Evolutionary conservation across 92 coral and sea anemone genomes (phyloP).

Genomic region (Porites rus): DNA sequence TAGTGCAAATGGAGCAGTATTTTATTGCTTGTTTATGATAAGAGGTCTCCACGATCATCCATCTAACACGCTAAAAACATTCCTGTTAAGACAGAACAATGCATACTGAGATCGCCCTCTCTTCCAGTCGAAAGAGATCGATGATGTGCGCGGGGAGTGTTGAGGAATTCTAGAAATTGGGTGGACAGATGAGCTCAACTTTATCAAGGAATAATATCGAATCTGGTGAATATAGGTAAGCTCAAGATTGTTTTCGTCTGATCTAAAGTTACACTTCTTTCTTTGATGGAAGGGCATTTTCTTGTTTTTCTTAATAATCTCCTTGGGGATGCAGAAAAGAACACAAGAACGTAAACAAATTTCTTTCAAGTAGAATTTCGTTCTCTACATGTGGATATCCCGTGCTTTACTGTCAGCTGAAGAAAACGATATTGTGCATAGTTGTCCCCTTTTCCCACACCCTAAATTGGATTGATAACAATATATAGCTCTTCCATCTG

Average conservation of each 20-base stretch:
- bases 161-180: constrained; percentile 39
- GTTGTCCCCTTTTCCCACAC: neutral
- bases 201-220: constrained; percentile 6
- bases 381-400: neutral
- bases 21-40: constrained; percentile 23
- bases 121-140: neutral
- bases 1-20: neutral
- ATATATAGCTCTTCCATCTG: neutral
- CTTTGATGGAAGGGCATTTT: neutral
- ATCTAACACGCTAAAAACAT: constrained; percentile 18
- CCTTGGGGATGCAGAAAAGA: neutral
- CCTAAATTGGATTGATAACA: neutral
- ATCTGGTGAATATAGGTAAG: neutral
- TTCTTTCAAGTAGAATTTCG: too few species aligned
- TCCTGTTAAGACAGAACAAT: neutral
- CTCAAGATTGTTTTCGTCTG: neutral
- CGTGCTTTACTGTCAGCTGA: neutral
- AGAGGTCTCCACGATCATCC: constrained; percentile 14
- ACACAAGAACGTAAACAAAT: neutral
- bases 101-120: neutral
- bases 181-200: constrained; percentile 19
- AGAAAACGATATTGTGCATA: neutral
- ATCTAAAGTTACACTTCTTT: neutral
- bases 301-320: neutral
- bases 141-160: constrained; percentile 17